phyloP scores from a whole-genome alignment of 2,888 invertebrate species.

The Lasioglossum malachurum region DNA sequence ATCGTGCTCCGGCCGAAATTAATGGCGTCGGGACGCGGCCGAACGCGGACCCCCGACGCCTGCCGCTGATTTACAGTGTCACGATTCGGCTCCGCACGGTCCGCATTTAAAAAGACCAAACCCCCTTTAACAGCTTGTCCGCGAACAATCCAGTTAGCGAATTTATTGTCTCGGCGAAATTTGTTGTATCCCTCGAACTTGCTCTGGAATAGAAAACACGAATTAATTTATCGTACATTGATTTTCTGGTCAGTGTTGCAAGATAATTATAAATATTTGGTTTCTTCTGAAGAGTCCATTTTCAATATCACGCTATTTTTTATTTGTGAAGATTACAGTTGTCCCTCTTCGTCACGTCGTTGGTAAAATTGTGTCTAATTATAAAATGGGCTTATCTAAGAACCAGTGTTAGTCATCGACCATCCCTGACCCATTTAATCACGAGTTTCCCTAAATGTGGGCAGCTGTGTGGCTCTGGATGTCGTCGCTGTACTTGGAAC shows the following conservation, averaged over 20 bases:
- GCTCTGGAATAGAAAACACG: no score
- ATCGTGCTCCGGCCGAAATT: constrained; percentile 61
- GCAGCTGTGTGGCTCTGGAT: neutral
- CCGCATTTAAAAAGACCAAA: neutral
- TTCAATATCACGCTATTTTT: no score
- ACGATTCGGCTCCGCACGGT: constrained; percentile 36
- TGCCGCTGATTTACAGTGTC: constrained; percentile 61
- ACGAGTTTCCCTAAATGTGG: neutral
- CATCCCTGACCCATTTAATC: neutral
- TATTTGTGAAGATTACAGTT: no score
- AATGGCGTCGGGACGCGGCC: constrained; percentile 70
- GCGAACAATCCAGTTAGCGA: neutral
- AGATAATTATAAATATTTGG: no score
- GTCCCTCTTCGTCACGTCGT: no score
- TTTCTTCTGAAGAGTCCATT: no score
- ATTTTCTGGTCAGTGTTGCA: no score
- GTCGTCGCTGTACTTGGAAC: neutral
- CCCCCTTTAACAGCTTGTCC: neutral
- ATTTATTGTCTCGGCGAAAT: neutral
- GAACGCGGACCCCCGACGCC: constrained; percentile 62
- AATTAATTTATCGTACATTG: no score
- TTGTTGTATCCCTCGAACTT: neutral
- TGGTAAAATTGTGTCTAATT: no score
- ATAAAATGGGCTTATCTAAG: neutral
- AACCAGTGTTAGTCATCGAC: neutral